These are phyloP conservation scores for Diloba caeruleocephala DNA, from an alignment of 2,888 invertebrate genomes.

Conservation along the genomic window DNA sequence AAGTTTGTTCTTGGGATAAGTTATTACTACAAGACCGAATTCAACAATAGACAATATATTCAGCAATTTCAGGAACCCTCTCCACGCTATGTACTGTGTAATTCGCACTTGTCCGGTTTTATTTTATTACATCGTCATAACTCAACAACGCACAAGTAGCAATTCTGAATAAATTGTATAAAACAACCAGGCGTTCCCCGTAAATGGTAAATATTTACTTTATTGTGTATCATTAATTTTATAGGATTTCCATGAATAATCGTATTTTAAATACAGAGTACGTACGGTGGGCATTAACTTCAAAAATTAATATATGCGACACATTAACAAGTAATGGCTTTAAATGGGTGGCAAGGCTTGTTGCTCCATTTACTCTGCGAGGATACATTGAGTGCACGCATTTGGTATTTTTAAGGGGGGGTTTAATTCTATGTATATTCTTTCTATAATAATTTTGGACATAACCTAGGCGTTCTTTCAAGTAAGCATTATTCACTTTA, in stretches of 20 bases:
- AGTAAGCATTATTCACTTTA: no score
- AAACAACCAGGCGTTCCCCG: slow-evolving; percentile 31
- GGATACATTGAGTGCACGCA: not conserved
- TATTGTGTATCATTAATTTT: slow-evolving; percentile 45
- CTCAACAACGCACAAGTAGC: slow-evolving; percentile 3
- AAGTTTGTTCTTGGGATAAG: no score
- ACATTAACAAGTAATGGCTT: slow-evolving; percentile 41
- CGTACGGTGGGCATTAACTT: slow-evolving; percentile 28
- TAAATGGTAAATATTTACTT: slow-evolving; percentile 45
- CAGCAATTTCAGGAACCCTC: no score
- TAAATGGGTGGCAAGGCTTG: slow-evolving; percentile 18
- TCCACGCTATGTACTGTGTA: no score
- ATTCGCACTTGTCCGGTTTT: no score
- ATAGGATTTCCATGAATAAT: slow-evolving; percentile 49
- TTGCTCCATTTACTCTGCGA: not conserved
- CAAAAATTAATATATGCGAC: slow-evolving; percentile 43
- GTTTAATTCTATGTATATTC: no score
- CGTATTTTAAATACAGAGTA: slow-evolving; percentile 47
- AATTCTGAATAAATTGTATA: slow-evolving; percentile 35
- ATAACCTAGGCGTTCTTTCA: no score
- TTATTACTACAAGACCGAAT: no score
- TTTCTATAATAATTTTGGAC: no score
- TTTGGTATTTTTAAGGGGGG: no score
- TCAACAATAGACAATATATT: no score
- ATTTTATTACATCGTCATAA: slow-evolving; percentile 6